These are phyloP conservation scores for Onychorhynchus coronatus DNA, from an alignment of 2,113 vertebrate species.

Conservation along the genomic window DNA sequence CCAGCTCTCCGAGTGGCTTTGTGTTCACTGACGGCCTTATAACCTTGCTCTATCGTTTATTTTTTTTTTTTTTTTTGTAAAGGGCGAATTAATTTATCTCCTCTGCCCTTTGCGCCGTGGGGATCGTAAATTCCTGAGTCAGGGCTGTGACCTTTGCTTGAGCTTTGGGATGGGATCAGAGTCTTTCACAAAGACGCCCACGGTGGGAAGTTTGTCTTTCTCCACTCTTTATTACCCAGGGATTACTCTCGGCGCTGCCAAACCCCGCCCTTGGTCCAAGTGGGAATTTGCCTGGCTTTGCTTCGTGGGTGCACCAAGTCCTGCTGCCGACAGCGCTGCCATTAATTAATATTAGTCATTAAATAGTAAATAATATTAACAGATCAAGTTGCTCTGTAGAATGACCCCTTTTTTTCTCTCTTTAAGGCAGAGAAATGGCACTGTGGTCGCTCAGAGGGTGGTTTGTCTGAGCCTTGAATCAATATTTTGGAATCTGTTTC, in stretches of 20 bases:
- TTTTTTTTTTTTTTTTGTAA: too few species aligned
- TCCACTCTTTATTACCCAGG: fast-evolving
- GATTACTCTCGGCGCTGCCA: neutral
- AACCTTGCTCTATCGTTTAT: neutral
- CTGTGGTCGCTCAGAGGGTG: neutral
- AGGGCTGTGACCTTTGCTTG: neutral
- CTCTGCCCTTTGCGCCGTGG: neutral
- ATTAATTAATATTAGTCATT: neutral
- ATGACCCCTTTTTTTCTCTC: neutral
- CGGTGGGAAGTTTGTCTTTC: neutral
- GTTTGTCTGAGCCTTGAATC: neutral
- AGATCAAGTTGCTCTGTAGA: neutral
- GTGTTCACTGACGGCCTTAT: neutral
- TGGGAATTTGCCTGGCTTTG: neutral
- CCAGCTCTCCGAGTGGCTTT: fast-evolving
- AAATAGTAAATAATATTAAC: neutral
- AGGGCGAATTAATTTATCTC: neutral
- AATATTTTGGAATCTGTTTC: neutral
- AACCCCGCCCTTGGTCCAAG: neutral
- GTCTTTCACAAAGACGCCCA: neutral
- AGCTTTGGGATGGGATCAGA: neutral
- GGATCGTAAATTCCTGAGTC: neutral
- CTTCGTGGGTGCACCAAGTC: neutral
- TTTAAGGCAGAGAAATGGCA: neutral
- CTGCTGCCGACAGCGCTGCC: neutral